Evolutionary conservation across 2,888 invertebrate genomes (phyloP).

Genomic region (Ditylenchus weischeri): DNA sequence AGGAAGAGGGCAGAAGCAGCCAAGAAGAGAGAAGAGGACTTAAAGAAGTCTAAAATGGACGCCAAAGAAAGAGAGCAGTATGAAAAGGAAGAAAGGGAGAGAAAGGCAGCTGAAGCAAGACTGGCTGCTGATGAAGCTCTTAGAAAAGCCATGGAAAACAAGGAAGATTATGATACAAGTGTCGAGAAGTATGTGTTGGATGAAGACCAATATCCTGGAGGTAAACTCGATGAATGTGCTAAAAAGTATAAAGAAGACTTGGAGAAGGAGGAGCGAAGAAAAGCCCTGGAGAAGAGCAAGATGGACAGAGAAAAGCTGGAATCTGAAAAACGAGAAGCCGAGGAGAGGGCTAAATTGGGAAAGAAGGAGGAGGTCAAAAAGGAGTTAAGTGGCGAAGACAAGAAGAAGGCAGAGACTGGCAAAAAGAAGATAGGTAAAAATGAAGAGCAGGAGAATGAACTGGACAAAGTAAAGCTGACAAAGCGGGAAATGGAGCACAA

Average conservation of each 20-base stretch:
- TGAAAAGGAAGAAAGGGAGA: neutral
- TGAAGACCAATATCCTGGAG: constrained; percentile 14
- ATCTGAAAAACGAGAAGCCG: constrained; percentile 1
- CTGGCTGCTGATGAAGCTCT: constrained; percentile 17
- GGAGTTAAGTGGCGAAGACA: constrained; percentile 12
- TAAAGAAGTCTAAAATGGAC: constrained; percentile 21
- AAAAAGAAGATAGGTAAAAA: constrained; percentile 14
- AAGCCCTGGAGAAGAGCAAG: neutral
- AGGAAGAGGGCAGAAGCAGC: constrained; percentile 24
- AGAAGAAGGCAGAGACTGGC: constrained; percentile 13
- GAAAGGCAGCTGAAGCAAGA: constrained; percentile 19
- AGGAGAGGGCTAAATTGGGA: constrained; percentile 17
- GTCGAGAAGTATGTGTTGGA: constrained; percentile 14
- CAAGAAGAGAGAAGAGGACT: constrained; percentile 32
- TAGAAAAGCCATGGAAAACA: constrained; percentile 15
- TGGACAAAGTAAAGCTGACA: constrained; percentile 16
- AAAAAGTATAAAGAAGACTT: too few species aligned
- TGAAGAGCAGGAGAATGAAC: constrained; percentile 25
- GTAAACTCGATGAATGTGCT: neutral
- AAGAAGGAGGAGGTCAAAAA: constrained; percentile 24
- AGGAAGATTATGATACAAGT: constrained; percentile 17
- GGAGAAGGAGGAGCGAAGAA: constrained; percentile 8
- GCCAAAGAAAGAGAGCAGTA: neutral
- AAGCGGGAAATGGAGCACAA: constrained; percentile 17
- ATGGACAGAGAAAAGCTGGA: constrained; percentile 6